Evolutionary conservation across 2,113 vertebrate species (phyloP).

Genomic region (Corythoichthys intestinalis): DNA sequence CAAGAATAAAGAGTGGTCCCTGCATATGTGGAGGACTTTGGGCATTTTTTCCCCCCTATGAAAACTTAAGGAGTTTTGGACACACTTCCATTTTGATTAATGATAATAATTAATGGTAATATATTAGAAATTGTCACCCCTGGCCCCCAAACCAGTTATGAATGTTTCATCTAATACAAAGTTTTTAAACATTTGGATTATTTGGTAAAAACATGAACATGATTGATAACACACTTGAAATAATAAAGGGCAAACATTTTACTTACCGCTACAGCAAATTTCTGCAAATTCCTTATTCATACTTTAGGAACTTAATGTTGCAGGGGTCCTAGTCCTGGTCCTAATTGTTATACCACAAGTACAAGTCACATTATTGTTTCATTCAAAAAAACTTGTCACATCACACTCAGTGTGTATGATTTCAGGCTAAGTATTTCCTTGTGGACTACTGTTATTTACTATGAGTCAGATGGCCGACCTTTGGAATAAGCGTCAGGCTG

Average conservation of each 20-base stretch:
- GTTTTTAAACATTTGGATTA: background rate
- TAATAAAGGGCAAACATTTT: background rate
- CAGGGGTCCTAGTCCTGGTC: background rate
- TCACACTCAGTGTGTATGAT: background rate
- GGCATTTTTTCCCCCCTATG: background rate
- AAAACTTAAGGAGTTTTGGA: background rate
- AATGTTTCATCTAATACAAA: background rate
- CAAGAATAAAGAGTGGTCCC: background rate
- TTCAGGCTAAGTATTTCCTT: background rate
- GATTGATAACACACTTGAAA: background rate
- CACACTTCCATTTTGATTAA: background rate
- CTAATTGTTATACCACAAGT: background rate
- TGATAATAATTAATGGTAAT: background rate
- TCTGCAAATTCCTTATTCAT: background rate
- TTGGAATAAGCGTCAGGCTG: conserved; percentile 43
- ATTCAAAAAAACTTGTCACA: background rate
- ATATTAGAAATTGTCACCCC: background rate
- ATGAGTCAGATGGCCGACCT: conserved; percentile 47
- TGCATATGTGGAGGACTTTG: background rate
- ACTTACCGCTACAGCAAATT: background rate
- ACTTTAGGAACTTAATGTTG: background rate
- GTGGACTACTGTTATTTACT: conserved; percentile 34
- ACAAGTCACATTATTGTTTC: background rate
- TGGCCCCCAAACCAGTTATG: background rate
- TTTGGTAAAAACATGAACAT: background rate